These are phyloP conservation scores for Struthidea cinerea DNA, from an alignment of 2,113 vertebrate species.

Conservation along the genomic window DNA sequence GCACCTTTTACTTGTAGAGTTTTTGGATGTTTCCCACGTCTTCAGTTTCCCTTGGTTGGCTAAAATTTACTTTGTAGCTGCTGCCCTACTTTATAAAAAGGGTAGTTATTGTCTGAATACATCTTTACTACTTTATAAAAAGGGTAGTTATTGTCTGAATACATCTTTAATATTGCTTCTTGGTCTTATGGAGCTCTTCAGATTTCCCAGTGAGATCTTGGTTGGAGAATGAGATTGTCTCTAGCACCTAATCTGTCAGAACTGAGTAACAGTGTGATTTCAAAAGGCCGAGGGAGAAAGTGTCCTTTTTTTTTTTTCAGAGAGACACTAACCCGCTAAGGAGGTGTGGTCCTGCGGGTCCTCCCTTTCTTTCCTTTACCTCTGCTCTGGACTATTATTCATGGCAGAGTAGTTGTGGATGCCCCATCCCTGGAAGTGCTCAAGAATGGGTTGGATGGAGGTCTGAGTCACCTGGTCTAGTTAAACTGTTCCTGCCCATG, in stretches of 20 bases:
- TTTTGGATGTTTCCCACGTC: background rate
- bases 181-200: background rate
- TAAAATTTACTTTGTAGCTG: background rate
- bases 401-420: background rate
- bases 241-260: background rate
- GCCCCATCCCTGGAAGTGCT: background rate
- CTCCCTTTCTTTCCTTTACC: background rate
- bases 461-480: background rate
- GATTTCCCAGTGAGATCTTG: background rate
- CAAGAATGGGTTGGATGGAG: background rate
- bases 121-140: background rate
- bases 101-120: background rate
- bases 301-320: rapidly evolving
- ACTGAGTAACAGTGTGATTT: background rate
- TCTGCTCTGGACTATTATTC: background rate
- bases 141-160: background rate
- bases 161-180: background rate
- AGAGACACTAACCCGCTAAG: background rate
- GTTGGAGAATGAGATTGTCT: background rate
- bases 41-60: background rate
- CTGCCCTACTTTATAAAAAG: background rate
- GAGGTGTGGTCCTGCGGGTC: background rate
- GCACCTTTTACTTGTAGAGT: background rate
- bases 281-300: background rate
- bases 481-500: background rate